Conservation (phyloP, 2,888 invertebrate species). For the Heteropelma amictum region DNA sequence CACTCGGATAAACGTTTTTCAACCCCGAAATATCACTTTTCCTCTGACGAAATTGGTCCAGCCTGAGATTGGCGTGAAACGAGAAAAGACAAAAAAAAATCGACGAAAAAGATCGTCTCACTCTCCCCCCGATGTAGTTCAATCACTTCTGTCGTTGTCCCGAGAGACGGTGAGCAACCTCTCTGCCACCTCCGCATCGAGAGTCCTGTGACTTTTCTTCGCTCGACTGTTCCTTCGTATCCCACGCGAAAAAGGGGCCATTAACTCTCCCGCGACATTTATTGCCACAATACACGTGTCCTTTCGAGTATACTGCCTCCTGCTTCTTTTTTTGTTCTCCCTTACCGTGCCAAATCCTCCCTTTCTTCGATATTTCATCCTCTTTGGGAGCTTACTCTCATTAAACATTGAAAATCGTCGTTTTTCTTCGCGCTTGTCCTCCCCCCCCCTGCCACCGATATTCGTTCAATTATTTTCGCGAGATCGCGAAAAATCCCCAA, state of each 20-base stretch:
- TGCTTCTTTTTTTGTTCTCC: background rate
- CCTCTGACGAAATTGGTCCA: background rate
- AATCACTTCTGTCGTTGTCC: conserved; percentile 38
- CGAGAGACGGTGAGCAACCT: conserved; percentile 41
- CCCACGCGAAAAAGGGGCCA: conserved; percentile 35
- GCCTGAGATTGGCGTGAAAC: background rate
- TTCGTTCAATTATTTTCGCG: background rate
- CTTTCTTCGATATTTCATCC: background rate
- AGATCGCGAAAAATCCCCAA: too few relatives aligned
- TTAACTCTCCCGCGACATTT: conserved; percentile 25
- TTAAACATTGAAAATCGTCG: conserved; percentile 1
- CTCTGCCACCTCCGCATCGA: conserved; percentile 19
- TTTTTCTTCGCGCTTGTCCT: background rate
- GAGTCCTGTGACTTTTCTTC: conserved; percentile 50
- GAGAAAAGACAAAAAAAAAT: background rate
- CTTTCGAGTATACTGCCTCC: background rate
- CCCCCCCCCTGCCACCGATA: too few relatives aligned
- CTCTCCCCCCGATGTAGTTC: conserved; percentile 12
- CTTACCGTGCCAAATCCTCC: background rate
- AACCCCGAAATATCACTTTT: too few relatives aligned
- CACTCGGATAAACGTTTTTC: too few relatives aligned
- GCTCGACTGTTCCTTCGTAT: conserved; percentile 28
- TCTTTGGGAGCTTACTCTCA: background rate
- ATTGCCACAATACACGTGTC: conserved; percentile 18
- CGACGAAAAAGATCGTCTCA: background rate